Evolutionary conservation across 2,888 invertebrate species (phyloP).

Genomic region (Sphaerophoria rueppellii): DNA sequence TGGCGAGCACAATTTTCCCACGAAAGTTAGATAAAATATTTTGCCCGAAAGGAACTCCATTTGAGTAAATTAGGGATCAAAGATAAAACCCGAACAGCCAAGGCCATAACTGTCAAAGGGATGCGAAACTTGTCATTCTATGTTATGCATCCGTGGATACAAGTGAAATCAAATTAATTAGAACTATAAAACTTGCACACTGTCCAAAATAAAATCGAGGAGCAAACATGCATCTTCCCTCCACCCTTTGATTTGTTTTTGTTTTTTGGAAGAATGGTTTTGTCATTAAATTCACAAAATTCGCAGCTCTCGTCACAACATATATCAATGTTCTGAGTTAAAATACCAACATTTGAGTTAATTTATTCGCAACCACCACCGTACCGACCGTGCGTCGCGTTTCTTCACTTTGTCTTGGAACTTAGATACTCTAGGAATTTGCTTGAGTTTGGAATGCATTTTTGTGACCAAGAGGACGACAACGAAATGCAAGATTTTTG

Average conservation of each 20-base stretch:
- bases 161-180: constrained; percentile 67
- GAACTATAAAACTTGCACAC: constrained; percentile 59
- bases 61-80: constrained; percentile 65
- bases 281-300: constrained; percentile 52
- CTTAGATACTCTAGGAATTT: constrained; percentile 59
- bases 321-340: constrained; percentile 30
- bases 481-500: constrained; percentile 3
- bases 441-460: constrained; percentile 38
- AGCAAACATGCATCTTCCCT: constrained; percentile 19
- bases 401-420: background rate
- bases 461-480: constrained; percentile 32
- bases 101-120: constrained; percentile 67
- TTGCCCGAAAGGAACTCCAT: constrained; percentile 42
- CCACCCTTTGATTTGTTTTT: background rate
- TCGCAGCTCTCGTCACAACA: constrained; percentile 22
- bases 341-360: constrained; percentile 64
- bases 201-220: constrained; percentile 20
- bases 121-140: constrained; percentile 64
- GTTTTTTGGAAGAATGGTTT: constrained; percentile 7
- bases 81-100: constrained; percentile 63
- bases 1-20: constrained; percentile 51
- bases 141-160: constrained; percentile 66
- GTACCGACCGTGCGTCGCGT: background rate
- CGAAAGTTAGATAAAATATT: constrained; percentile 61
- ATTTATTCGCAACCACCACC: constrained; percentile 55